Evolutionary conservation across 2,113 vertebrate species (phyloP).

Genomic region (Eudyptes chrysolophus): DNA sequence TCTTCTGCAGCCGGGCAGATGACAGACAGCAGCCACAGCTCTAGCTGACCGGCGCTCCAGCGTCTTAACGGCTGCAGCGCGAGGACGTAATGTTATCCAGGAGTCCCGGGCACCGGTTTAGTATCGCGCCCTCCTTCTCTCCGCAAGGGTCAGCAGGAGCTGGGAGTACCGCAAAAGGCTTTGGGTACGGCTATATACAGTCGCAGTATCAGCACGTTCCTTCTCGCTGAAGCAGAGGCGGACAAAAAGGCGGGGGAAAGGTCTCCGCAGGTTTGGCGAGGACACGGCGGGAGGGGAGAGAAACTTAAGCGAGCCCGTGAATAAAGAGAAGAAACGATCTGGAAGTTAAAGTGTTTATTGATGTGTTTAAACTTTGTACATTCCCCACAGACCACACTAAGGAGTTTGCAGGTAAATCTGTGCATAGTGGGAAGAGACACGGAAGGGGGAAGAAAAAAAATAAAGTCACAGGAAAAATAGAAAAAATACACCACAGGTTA

Average conservation of each 20-base stretch:
- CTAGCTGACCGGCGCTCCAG: not conserved
- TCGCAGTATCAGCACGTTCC: not conserved
- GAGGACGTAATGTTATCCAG: fast-evolving
- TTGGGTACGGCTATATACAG: fast-evolving
- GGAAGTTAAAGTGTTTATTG: constrained; percentile 99
- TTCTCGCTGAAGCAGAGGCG: not conserved
- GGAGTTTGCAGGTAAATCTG: constrained; percentile 89
- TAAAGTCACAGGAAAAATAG: constrained; percentile 79
- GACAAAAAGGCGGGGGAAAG: not conserved
- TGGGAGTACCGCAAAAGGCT: not conserved
- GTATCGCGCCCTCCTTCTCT: not conserved
- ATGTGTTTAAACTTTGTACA: constrained; percentile 87
- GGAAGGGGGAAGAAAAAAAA: constrained; percentile 63
- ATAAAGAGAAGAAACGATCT: constrained; percentile 42
- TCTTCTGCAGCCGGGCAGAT: not conserved
- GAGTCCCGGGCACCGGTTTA: fast-evolving
- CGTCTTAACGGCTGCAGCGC: not conserved
- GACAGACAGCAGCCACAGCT: not conserved
- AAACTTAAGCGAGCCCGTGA: fast-evolving
- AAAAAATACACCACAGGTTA: constrained; percentile 88
- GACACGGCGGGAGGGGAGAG: fast-evolving
- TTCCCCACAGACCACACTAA: constrained; percentile 90
- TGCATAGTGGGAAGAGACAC: constrained; percentile 94
- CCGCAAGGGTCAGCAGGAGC: not conserved
- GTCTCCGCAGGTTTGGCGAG: not conserved